Conservation (phyloP, 2,113 vertebrate species). For the Castor canadensis region DNA sequence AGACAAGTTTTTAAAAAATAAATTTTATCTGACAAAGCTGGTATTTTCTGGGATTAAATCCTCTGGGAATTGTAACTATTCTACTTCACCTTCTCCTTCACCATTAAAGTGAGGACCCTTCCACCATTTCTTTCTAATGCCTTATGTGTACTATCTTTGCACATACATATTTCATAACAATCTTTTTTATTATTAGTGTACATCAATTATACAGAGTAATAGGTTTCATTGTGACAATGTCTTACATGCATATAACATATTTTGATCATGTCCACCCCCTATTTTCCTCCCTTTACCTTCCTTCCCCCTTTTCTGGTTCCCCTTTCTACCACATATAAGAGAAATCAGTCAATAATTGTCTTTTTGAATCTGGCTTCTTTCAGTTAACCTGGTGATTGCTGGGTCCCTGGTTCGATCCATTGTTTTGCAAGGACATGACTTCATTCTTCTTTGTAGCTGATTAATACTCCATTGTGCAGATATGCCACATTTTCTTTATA, state of each 20-base stretch:
- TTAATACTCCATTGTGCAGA: background rate
- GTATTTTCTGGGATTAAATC: background rate
- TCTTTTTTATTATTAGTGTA: background rate
- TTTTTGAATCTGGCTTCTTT: background rate
- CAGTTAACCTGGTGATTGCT: background rate
- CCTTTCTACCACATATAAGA: background rate
- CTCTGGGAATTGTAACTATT: background rate
- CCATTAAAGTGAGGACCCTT: background rate
- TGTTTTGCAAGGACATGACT: background rate
- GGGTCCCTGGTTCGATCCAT: background rate
- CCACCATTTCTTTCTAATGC: too few relatives aligned
- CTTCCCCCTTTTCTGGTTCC: too few relatives aligned
- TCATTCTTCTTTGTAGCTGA: background rate
- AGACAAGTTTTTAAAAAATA: background rate
- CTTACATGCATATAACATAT: background rate
- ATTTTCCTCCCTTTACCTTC: background rate
- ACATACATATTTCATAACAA: background rate
- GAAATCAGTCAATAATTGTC: background rate
- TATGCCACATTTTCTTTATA: too few relatives aligned
- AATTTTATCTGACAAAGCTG: background rate
- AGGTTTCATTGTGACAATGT: background rate
- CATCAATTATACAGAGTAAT: background rate
- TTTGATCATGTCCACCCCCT: background rate
- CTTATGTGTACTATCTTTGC: background rate
- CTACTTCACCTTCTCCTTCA: background rate